These are phyloP conservation scores for Melanotaenia pygmaea DNA, from an alignment of 2,797 vertebrate genomes.

Conservation along the genomic window DNA sequence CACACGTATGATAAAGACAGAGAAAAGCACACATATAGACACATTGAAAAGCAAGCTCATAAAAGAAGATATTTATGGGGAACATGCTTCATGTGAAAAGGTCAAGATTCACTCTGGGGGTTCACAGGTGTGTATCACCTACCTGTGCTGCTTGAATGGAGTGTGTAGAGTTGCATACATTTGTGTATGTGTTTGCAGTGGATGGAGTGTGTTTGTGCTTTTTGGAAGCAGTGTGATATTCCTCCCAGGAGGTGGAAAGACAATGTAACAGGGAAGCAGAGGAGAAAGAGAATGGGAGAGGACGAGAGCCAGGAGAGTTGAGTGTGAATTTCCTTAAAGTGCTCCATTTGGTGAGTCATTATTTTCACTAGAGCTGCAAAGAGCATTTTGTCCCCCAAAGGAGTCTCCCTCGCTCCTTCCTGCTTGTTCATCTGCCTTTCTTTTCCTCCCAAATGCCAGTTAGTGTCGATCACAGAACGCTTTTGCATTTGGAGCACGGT, in stretches of 20 bases:
- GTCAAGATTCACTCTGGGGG: conserved; percentile 70
- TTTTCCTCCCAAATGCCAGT: conserved; percentile 51
- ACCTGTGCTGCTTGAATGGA: conserved; percentile 10
- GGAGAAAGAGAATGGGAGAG: conserved; percentile 59
- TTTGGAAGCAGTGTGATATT: conserved; percentile 61
- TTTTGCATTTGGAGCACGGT: conserved; percentile 25
- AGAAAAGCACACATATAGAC: conserved; percentile 60
- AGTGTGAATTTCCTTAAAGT: conserved; percentile 83
- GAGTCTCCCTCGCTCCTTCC: conserved; percentile 51
- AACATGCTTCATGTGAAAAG: conserved; percentile 74
- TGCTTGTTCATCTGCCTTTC: conserved; percentile 32
- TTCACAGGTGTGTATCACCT: conserved; percentile 61
- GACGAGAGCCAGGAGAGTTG: conserved; percentile 74
- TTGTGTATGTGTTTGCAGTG: conserved; percentile 16
- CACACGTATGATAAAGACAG: conserved; percentile 42
- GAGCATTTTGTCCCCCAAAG: conserved; percentile 80
- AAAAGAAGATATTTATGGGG: conserved; percentile 77
- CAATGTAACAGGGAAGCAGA: conserved; percentile 67
- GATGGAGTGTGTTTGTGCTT: conserved; percentile 32
- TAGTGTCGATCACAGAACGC: conserved; percentile 45
- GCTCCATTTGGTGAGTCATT: conserved; percentile 85
- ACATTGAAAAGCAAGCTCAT: conserved; percentile 57
- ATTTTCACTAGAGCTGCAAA: conserved; percentile 83
- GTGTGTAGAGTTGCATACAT: conserved; percentile 1
- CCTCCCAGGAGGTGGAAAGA: conserved; percentile 69